Percentiles rank a stretch among this genome's conserved stretches.
phyloP scores from a whole-genome alignment of 1,140 invertebrate genomes.

The Lordiphosa clarofinis region DNA sequence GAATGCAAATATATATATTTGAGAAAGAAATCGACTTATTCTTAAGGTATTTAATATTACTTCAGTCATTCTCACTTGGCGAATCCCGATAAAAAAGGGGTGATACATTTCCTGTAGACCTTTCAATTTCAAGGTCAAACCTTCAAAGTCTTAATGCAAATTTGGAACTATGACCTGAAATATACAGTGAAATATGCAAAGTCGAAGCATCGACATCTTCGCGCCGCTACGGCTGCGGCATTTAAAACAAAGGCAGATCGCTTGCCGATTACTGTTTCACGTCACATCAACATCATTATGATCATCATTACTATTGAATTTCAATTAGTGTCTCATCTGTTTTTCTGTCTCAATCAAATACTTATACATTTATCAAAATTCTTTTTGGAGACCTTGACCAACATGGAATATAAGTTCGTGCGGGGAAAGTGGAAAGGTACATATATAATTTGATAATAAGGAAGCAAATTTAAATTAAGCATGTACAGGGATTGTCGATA shows the following conservation, averaged over 20 bases:
- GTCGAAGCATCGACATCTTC: background rate
- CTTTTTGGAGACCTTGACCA: background rate
- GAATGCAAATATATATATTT: too few relatives aligned
- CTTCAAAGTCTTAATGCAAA: conserved; percentile 33
- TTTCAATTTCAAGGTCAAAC: conserved; percentile 26
- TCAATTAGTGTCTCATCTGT: conserved; percentile 30
- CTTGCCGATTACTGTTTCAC: conserved; percentile 20
- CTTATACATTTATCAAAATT: background rate
- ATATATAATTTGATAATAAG: too few relatives aligned
- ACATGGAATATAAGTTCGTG: too few relatives aligned
- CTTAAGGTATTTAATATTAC: too few relatives aligned
- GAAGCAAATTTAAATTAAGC: too few relatives aligned
- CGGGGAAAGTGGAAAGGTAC: too few relatives aligned
- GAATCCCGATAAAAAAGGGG: conserved; percentile 10
- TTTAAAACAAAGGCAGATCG: background rate
- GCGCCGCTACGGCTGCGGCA: conserved; percentile 13
- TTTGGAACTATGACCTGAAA: conserved; percentile 23
- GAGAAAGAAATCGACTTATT: too few relatives aligned
- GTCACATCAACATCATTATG: too few relatives aligned
- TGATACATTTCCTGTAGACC: background rate
- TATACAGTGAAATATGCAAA: conserved; percentile 22
- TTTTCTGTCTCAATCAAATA: background rate
- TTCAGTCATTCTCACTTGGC: background rate
- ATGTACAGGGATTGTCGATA: too few relatives aligned
- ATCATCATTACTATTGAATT: conserved; percentile 26